Percentiles rank a stretch among this genome's conserved stretches.
Evolutionary conservation across 2,888 invertebrate species (phyloP).

Genomic region (Mesorhabditis sp.): DNA sequence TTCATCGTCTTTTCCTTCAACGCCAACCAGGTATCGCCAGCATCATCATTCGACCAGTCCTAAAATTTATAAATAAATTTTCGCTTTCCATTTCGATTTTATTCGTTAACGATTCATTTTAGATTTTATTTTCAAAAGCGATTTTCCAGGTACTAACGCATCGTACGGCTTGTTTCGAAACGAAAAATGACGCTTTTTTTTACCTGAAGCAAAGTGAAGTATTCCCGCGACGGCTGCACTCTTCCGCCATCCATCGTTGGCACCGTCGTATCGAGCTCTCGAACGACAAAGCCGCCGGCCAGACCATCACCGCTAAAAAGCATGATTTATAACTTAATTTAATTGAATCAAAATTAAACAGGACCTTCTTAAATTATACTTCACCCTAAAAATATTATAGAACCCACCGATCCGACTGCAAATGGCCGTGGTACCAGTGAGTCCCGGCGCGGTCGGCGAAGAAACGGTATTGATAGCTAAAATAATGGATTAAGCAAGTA

Average conservation of each 20-base stretch:
- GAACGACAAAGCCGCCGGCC: conserved; percentile 43
- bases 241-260: conserved; percentile 22
- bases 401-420: conserved; percentile 39
- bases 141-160: too few relatives aligned
- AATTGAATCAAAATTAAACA: not conserved
- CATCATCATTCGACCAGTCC: conserved; percentile 43
- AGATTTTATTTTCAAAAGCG: not conserved
- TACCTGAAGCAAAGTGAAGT: conserved; percentile 46
- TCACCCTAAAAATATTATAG: too few relatives aligned
- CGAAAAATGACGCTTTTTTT: too few relatives aligned
- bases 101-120: not conserved
- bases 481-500: conserved; percentile 11
- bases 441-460: conserved; percentile 52
- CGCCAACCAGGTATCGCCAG: conserved; percentile 39
- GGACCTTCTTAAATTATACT: too few relatives aligned
- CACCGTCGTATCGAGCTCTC: conserved; percentile 17
- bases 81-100: not conserved
- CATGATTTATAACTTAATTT: not conserved
- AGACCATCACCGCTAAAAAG: conserved; percentile 45
- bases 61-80: too few relatives aligned
- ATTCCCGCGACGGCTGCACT: conserved; percentile 33
- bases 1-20: conserved; percentile 49
- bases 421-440: conserved; percentile 50
- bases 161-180: too few relatives aligned
- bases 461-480: conserved; percentile 48